Evolutionary conservation across 2,113 vertebrate genomes (phyloP).

Genomic region (Plecotus auritus): DNA sequence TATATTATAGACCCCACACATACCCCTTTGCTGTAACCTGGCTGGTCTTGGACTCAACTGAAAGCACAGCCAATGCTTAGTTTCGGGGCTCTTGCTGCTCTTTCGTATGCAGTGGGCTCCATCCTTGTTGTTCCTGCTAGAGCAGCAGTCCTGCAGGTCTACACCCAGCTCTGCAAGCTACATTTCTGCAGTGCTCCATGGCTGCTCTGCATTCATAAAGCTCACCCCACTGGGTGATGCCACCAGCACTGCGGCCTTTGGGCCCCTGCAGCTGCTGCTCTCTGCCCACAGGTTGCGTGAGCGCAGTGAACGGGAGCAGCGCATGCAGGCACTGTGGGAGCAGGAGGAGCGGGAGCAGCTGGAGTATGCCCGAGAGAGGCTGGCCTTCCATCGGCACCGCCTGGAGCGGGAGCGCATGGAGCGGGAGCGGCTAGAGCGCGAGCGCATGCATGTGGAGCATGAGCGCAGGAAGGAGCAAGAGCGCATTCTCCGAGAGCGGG

Average conservation of each 20-base stretch:
- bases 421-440: constrained; percentile 92
- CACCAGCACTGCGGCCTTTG: background rate
- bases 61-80: background rate
- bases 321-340: constrained; percentile 92
- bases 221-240: background rate
- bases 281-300: constrained; percentile 74
- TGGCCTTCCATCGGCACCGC: constrained; percentile 92
- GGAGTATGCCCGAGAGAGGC: constrained; percentile 87
- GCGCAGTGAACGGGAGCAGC: constrained; percentile 88
- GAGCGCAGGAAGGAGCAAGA: constrained; percentile 95
- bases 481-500: constrained; percentile 92
- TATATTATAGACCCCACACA: background rate
- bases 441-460: constrained; percentile 92
- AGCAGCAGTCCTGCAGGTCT: too few species aligned
- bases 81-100: too few species aligned
- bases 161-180: background rate
- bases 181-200: too few species aligned
- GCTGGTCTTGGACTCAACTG: too few species aligned
- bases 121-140: too few species aligned
- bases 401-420: constrained; percentile 94
- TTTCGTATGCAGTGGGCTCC: background rate
- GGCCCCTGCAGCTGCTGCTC: background rate
- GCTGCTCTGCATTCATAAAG: background rate
- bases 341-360: constrained; percentile 91
- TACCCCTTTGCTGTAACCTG: background rate